Percentiles rank a stretch among this genome's conserved stretches.
phyloP scores from a whole-genome alignment of 2,888 invertebrate genomes.

The Falcaria lacertinaria region DNA sequence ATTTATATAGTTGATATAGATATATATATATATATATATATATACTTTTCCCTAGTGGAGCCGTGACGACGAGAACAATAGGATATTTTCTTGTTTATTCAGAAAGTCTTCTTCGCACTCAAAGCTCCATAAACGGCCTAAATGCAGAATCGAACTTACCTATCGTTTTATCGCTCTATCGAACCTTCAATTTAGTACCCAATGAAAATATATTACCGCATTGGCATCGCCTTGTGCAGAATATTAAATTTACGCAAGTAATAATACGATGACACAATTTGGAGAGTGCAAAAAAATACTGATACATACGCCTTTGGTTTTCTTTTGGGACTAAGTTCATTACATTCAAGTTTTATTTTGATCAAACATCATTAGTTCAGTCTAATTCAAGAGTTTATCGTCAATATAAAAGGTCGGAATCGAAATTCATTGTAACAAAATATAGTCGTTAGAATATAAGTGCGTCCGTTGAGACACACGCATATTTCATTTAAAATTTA shows the following conservation, averaged over 20 bases:
- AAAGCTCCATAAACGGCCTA: slow-evolving; percentile 4
- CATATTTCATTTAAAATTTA: too few relatives aligned
- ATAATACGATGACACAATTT: background rate
- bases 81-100: slow-evolving; percentile 7
- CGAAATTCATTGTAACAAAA: too few relatives aligned
- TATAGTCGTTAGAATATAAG: too few relatives aligned
- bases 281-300: background rate
- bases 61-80: slow-evolving; percentile 2
- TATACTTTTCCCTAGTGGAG: background rate
- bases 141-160: slow-evolving; percentile 11
- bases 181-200: slow-evolving; percentile 25
- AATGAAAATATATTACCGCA: slow-evolving; percentile 31
- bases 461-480: too few relatives aligned
- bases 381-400: too few relatives aligned
- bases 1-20: slow-evolving; percentile 13
- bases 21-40: too few relatives aligned
- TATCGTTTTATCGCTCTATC: slow-evolving; percentile 21
- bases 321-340: too few relatives aligned
- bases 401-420: too few relatives aligned
- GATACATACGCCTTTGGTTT: background rate
- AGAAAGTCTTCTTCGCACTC: slow-evolving; percentile 2
- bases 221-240: slow-evolving; percentile 14
- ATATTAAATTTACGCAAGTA: background rate
- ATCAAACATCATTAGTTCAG: too few relatives aligned
- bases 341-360: too few relatives aligned